Evolutionary conservation across 2,888 invertebrate species (phyloP).

Genomic region (Eulithis prunata): DNA sequence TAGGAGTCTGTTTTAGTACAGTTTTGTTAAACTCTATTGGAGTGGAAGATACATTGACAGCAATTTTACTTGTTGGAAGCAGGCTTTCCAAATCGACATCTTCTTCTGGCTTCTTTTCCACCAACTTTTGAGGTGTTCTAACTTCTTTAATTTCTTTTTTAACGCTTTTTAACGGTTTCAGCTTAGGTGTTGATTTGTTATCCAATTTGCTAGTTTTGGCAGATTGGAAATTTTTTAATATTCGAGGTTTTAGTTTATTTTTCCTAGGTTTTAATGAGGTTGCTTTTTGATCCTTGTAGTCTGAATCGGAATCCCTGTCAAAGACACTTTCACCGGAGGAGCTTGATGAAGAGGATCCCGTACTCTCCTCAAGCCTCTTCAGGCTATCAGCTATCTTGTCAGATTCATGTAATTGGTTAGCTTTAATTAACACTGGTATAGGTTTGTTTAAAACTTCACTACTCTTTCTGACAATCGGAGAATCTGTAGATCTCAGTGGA

Average conservation of each 20-base stretch:
- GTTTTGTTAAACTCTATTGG: slow-evolving; percentile 66
- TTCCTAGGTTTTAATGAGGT: slow-evolving; percentile 62
- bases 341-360: slow-evolving; percentile 77
- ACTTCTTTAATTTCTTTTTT: slow-evolving; percentile 72
- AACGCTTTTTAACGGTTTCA: slow-evolving; percentile 63
- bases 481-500: slow-evolving; percentile 64
- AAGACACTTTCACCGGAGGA: slow-evolving; percentile 83
- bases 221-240: slow-evolving; percentile 60
- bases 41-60: slow-evolving; percentile 41
- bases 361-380: slow-evolving; percentile 77
- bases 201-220: slow-evolving; percentile 62
- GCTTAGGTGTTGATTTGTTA: slow-evolving; percentile 61
- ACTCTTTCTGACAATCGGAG: slow-evolving; percentile 69
- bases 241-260: slow-evolving; percentile 70
- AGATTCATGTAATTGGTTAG: slow-evolving; percentile 57
- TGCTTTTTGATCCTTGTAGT: slow-evolving; percentile 81
- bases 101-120: slow-evolving; percentile 51
- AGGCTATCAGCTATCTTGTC: slow-evolving; percentile 59
- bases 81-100: slow-evolving; percentile 61
- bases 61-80: slow-evolving; percentile 55
- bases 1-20: slow-evolving; percentile 71
- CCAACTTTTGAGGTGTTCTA: slow-evolving; percentile 56
- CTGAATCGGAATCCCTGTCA: slow-evolving; percentile 86
- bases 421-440: slow-evolving; percentile 61
- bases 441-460: slow-evolving; percentile 72